Evolutionary conservation across 1,140 invertebrate species (phyloP).

Genomic region (Nephila pilipes): DNA sequence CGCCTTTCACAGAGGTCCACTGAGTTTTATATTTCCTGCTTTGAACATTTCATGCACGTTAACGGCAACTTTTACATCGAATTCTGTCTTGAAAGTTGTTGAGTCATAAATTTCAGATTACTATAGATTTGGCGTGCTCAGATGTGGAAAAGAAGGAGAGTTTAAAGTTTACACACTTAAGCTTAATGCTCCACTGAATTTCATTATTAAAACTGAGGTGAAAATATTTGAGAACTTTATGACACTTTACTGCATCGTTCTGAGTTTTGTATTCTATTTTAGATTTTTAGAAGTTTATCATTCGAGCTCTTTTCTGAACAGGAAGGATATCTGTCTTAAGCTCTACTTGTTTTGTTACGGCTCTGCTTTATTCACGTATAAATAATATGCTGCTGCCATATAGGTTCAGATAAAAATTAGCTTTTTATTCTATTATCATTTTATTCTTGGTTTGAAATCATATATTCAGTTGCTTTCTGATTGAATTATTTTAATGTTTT

Average conservation of each 20-base stretch:
- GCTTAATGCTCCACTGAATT: not conserved
- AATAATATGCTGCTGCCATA: not conserved
- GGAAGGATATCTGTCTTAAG: not conserved
- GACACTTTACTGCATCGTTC: not conserved
- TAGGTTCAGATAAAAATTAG: not conserved
- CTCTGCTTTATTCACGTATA: not conserved
- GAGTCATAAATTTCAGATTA: constrained; percentile 53
- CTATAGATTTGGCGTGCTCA: not conserved
- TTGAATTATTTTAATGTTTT: too few species aligned
- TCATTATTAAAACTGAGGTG: not conserved
- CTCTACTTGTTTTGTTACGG: not conserved
- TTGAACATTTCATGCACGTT: not conserved
- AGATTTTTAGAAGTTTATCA: not conserved
- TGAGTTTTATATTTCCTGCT: constrained; percentile 72
- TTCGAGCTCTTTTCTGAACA: not conserved
- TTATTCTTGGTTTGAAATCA: not conserved
- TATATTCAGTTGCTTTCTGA: too few species aligned
- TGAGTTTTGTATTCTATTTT: not conserved
- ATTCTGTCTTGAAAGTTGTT: not conserved
- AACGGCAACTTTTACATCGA: constrained; percentile 29
- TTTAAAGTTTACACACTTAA: constrained; percentile 15
- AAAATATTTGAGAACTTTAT: not conserved
- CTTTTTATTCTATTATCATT: not conserved
- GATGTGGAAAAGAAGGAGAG: constrained; percentile 34
- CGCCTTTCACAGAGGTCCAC: constrained; percentile 22